phyloP scores from a whole-genome alignment of 1,140 invertebrate genomes.

The Hyles vespertilio region DNA sequence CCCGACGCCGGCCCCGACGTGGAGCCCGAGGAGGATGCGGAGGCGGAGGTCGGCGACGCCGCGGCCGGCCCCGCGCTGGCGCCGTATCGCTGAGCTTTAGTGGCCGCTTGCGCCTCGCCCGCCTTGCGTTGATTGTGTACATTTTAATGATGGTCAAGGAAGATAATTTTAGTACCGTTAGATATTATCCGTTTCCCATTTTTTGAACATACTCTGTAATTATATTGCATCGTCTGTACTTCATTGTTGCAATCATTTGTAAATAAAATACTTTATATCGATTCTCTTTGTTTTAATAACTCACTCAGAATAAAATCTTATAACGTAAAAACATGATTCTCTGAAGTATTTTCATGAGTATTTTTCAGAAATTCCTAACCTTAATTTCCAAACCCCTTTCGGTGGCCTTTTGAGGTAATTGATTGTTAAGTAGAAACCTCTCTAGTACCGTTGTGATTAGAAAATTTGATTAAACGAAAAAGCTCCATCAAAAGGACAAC shows the following conservation, averaged over 20 bases:
- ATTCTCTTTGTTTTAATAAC: slow-evolving; percentile 26
- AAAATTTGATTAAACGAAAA: no score
- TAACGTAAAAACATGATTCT: no score
- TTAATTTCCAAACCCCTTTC: no score
- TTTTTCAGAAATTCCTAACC: no score
- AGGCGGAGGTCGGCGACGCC: slow-evolving; percentile 1
- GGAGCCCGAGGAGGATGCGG: background rate
- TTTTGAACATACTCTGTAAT: slow-evolving; percentile 74
- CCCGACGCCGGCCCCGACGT: slow-evolving; percentile 4
- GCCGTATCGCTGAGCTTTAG: slow-evolving; percentile 57
- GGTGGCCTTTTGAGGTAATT: no score
- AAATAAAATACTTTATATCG: slow-evolving; percentile 78
- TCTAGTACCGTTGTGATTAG: no score
- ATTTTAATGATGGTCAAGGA: slow-evolving; percentile 35
- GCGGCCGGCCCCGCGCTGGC: slow-evolving; percentile 37
- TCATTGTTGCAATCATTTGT: slow-evolving; percentile 77
- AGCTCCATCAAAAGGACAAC: no score
- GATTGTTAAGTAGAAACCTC: no score
- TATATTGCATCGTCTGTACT: slow-evolving; percentile 74
- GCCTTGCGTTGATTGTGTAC: slow-evolving; percentile 47
- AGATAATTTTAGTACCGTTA: slow-evolving; percentile 69
- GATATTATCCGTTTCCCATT: slow-evolving; percentile 72
- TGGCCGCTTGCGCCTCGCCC: slow-evolving; percentile 40
- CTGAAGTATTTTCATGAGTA: no score
- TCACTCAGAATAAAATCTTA: no score